Conservation (phyloP, 2,888 invertebrate species). For the Drosophila infuscata region DNA sequence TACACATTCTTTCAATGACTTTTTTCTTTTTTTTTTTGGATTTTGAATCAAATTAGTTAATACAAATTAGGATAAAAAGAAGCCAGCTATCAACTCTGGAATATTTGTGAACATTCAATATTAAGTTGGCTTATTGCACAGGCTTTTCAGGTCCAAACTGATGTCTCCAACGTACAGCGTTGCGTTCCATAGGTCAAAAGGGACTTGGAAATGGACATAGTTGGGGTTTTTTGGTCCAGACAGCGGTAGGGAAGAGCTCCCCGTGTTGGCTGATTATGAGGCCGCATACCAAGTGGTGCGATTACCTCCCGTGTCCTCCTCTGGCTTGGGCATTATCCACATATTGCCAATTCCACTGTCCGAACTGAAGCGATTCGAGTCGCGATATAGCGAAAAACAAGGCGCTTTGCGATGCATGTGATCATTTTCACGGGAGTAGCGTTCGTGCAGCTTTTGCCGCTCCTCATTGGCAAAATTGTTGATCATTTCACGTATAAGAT, state of each 20-base stretch:
- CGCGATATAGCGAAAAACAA: constrained; percentile 82
- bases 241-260: too few relatives aligned
- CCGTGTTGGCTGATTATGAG: constrained; percentile 24
- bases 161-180: not conserved
- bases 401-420: constrained; percentile 82
- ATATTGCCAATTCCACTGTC: constrained; percentile 84
- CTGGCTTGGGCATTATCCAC: constrained; percentile 81
- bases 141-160: constrained; percentile 15
- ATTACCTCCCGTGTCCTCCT: constrained; percentile 70
- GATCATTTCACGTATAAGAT: constrained; percentile 83
- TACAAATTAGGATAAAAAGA: constrained; percentile 21
- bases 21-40: not conserved
- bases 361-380: constrained; percentile 84
- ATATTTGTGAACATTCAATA: constrained; percentile 1
- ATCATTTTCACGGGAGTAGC: constrained; percentile 79
- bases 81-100: constrained; percentile 16
- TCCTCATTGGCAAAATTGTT: constrained; percentile 82
- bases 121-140: constrained; percentile 29
- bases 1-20: not conserved
- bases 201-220: not conserved
- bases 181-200: constrained; percentile 1
- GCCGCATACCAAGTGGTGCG: constrained; percentile 84
- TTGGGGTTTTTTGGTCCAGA: constrained; percentile 1
- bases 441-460: constrained; percentile 80
- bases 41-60: constrained; percentile 23